phyloP scores from a whole-genome alignment of 2,888 invertebrate species.

The Synergus laeviventris region DNA sequence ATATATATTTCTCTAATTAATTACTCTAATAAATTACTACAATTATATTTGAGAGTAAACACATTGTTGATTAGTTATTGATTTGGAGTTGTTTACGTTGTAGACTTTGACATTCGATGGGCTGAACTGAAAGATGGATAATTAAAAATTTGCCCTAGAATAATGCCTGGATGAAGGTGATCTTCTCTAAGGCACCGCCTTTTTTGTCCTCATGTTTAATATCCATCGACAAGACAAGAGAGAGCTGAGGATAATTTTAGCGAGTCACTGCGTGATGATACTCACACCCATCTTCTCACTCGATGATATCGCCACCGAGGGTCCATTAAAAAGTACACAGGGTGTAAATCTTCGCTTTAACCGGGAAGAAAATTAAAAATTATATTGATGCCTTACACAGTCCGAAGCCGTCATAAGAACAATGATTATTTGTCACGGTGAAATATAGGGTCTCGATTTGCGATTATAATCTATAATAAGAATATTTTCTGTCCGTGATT shows the following conservation, averaged over 20 bases:
- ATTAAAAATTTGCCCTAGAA: neutral
- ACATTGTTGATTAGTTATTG: too few relatives aligned
- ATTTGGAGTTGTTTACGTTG: too few relatives aligned
- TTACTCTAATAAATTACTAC: too few relatives aligned
- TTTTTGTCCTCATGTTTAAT: neutral
- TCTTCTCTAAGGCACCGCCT: neutral
- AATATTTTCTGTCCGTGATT: too few relatives aligned
- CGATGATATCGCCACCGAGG: constrained; percentile 54
- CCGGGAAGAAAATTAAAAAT: neutral
- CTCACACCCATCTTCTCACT: constrained; percentile 56
- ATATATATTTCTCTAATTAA: neutral
- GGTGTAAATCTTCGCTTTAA: constrained; percentile 24
- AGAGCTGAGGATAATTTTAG: constrained; percentile 57
- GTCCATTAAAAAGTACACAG: constrained; percentile 58
- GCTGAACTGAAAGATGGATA: neutral
- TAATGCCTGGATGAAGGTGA: neutral
- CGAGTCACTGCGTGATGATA: constrained; percentile 59
- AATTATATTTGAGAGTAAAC: too few relatives aligned
- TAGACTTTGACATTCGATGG: too few relatives aligned
- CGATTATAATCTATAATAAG: too few relatives aligned
- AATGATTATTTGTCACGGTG: neutral
- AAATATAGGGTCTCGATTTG: too few relatives aligned
- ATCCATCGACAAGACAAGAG: neutral
- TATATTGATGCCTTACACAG: neutral
- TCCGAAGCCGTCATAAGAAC: neutral